Evolutionary conservation across 2,888 invertebrate genomes (phyloP), one percentile per base, ranked within the genome.

Genomic region (Zele albiditarsus): DNA sequence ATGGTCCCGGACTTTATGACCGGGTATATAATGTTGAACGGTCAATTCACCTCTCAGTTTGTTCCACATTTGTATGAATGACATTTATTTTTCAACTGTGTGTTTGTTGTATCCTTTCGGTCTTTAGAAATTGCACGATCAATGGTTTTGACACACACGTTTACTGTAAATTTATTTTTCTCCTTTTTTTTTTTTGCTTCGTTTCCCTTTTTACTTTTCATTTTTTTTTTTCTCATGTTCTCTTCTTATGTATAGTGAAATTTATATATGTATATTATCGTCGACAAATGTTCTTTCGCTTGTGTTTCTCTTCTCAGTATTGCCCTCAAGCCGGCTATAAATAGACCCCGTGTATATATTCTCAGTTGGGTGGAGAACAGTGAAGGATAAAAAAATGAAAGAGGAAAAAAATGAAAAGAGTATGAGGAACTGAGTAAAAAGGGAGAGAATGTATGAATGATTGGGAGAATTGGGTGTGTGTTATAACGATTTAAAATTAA

Each of bases 221-320:
- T n/a, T 42, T 16, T n/a, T 53, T 20, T 53, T n/a, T 53, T 53
- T n/a, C 20, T 20, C 20, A 5, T 20, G 53, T 20, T 46, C 16
- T 2, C n/a, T 20, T 20, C 1, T 8, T 6, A 20, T 53, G 53
- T 53, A 53, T 6, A 20, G 20, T n/a, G n/a, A 46, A n/a, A 20
- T 20, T n/a, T 23, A 20, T 53, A 20, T 23, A 53, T 53, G 53
- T 53, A 53, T 53, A 53, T 53, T 53, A 53, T 53, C 53, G 53
- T 53, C 53, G 53, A 53, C 6, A 53, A 53, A 53, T 53, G 53
- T 53, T 53, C 53, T n/a, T 23, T 53, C 53, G 53, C 53, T 53
- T 23, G 20, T 53, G 20, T 53, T 53, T 20, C 53, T 53, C 23
- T 53, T 53, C 53, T 23, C 20, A 23, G 53, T 53, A 53, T 20